Evolutionary conservation across 2,113 vertebrate genomes (phyloP).

Genomic region (Capra hircus): DNA sequence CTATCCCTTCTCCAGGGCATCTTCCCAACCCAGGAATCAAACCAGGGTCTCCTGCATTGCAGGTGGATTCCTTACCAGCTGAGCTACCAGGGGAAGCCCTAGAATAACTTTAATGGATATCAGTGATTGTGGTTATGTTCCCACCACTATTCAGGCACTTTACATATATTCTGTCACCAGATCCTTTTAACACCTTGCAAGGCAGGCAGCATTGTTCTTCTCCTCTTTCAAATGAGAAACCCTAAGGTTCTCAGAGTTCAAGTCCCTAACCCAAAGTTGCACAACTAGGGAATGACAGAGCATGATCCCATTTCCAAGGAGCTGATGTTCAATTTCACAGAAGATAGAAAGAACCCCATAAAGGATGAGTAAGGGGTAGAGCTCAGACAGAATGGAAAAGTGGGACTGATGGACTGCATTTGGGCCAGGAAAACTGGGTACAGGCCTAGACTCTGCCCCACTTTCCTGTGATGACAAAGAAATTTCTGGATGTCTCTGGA

Average conservation of each 20-base stretch:
- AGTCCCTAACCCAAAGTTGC: background rate
- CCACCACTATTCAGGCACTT: background rate
- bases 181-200: background rate
- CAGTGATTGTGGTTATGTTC: background rate
- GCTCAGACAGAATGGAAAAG: background rate
- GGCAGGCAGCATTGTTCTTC: background rate
- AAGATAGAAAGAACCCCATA: background rate
- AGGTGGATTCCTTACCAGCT: background rate
- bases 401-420: background rate
- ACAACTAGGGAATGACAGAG: background rate
- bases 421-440: background rate
- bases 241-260: background rate
- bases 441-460: background rate
- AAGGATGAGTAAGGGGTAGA: background rate
- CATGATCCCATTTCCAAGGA: background rate
- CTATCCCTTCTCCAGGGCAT: background rate
- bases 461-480: slow-evolving; percentile 21
- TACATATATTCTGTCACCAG: background rate
- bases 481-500: background rate
- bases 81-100: background rate
- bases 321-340: background rate
- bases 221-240: background rate
- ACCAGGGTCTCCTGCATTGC: background rate
- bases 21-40: background rate
- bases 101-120: background rate